phyloP scores from a whole-genome alignment of 2,888 invertebrate genomes.

The Meandrusa payeni region DNA sequence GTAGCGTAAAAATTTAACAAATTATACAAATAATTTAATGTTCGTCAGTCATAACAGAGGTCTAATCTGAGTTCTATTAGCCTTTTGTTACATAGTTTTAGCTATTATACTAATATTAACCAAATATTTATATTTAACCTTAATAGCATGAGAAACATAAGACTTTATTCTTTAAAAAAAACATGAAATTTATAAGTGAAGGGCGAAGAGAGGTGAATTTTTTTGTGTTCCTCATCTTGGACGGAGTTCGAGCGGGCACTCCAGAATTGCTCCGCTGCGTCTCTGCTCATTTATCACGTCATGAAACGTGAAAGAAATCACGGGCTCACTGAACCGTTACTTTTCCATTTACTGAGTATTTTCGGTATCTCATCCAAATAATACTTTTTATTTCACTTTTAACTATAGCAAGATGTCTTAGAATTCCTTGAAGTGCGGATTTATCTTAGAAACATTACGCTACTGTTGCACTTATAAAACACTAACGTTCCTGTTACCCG shows the following conservation, averaged over 20 bases:
- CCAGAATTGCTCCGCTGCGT: constrained; percentile 28
- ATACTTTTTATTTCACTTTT: constrained; percentile 40
- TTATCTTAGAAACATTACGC: neutral
- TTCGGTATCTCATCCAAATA: constrained; percentile 61
- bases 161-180: neutral
- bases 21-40: no score
- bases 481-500: no score
- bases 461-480: no score
- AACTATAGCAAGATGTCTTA: constrained; percentile 1
- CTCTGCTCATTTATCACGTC: constrained; percentile 67
- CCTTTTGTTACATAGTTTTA: no score
- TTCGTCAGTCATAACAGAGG: no score
- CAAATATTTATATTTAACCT: no score
- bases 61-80: no score
- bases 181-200: neutral
- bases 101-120: no score
- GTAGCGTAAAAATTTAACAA: no score
- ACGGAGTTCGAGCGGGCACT: constrained; percentile 16
- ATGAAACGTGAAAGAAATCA: constrained; percentile 59
- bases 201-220: constrained; percentile 8
- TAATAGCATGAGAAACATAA: no score
- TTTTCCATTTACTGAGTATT: constrained; percentile 69
- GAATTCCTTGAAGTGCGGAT: neutral
- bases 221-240: constrained; percentile 14
- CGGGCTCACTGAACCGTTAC: constrained; percentile 65